Percentiles rank a stretch among this genome's conserved stretches.
These are phyloP conservation scores for Chaetura pelagica DNA, from an alignment of 2,113 vertebrate species.

Conservation along the genomic window DNA sequence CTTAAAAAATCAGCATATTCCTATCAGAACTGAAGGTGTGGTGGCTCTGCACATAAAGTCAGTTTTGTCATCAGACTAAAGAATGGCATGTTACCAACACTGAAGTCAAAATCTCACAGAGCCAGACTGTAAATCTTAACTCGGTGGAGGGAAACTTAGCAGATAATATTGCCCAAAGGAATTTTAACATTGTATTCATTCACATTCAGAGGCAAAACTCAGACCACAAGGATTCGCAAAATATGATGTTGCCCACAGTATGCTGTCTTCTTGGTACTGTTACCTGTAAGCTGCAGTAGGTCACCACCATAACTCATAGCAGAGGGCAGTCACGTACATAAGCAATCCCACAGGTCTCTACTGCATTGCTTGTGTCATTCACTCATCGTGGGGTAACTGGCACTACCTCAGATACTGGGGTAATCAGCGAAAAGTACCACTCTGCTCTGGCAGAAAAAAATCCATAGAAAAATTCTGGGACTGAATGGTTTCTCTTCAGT, in stretches of 20 bases:
- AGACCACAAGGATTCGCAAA: not conserved
- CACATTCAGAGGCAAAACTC: not conserved
- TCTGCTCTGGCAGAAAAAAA: not conserved
- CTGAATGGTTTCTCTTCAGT: not conserved
- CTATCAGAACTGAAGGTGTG: not conserved
- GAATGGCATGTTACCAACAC: not conserved
- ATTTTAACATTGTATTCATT: not conserved
- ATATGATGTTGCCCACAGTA: not conserved
- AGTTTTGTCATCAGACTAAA: not conserved
- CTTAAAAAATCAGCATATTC: not conserved
- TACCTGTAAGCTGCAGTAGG: not conserved
- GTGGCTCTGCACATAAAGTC: accelerated
- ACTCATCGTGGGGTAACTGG: not conserved
- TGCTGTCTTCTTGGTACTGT: not conserved
- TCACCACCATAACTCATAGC: not conserved
- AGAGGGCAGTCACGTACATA: not conserved
- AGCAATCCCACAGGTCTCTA: not conserved
- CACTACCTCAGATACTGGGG: not conserved
- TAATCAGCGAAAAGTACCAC: not conserved
- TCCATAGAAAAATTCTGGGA: not conserved
- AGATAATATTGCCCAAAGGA: not conserved
- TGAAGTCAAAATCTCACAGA: not conserved
- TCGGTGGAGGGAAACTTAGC: not conserved
- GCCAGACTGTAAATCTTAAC: not conserved
- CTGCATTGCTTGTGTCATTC: not conserved